Evolutionary conservation across 2,113 vertebrate genomes (phyloP).

Genomic region (Toxotes jaculatrix): DNA sequence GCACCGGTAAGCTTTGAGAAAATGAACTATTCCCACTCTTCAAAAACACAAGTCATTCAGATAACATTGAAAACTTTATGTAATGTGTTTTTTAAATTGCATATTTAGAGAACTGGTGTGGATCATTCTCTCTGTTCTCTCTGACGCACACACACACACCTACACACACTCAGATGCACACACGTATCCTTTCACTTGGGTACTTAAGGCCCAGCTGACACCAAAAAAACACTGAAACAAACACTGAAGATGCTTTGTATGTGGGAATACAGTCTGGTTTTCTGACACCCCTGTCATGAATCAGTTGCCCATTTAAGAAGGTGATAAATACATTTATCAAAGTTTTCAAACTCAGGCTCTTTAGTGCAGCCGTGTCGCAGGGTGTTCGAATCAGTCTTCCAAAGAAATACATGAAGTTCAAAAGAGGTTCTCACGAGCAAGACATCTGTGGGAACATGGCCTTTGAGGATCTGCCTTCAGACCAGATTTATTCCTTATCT

Average conservation of each 20-base stretch:
- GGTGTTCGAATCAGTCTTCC: not conserved
- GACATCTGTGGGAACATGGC: not conserved
- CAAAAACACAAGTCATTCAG: slow-evolving; percentile 26
- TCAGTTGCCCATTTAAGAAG: not conserved
- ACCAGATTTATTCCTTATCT: not conserved
- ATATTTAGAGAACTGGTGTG: slow-evolving; percentile 10
- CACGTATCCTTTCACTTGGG: not conserved
- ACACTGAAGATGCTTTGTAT: too few species aligned
- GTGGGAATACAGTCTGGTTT: not conserved
- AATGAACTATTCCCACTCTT: slow-evolving; percentile 47
- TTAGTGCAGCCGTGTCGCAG: not conserved
- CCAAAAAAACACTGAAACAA: not conserved
- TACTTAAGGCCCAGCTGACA: not conserved
- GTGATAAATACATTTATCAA: too few species aligned
- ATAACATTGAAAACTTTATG: not conserved
- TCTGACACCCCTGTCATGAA: not conserved
- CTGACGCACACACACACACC: not conserved
- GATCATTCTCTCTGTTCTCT: not conserved
- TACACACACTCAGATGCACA: not conserved
- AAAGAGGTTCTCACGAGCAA: not conserved
- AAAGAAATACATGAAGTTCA: not conserved
- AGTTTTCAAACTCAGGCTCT: not conserved
- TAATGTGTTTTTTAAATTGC: slow-evolving; percentile 43
- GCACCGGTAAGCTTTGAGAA: slow-evolving; percentile 62
- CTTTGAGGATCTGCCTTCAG: not conserved